phyloP scores from a whole-genome alignment of 2,888 invertebrate genomes.

The Tridacna crocea region DNA sequence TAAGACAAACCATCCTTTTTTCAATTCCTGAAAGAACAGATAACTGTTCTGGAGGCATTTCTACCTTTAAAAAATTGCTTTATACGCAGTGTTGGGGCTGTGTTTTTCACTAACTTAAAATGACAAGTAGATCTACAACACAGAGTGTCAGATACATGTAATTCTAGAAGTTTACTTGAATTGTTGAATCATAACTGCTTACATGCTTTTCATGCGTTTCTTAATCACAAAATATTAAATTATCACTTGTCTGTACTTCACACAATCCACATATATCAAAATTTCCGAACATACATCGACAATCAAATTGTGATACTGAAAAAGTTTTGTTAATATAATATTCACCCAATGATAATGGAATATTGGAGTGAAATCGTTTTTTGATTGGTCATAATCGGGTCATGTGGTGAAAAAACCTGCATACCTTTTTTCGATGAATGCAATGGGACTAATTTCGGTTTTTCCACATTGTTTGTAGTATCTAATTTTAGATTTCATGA shows the following conservation, averaged over 20 bases:
- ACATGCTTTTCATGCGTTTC: neutral
- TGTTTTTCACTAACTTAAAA: neutral
- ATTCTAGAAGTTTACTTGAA: neutral
- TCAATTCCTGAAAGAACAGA: constrained; percentile 7
- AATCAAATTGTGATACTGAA: too few relatives aligned
- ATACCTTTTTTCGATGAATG: too few relatives aligned
- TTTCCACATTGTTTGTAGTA: too few relatives aligned
- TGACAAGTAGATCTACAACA: constrained; percentile 16
- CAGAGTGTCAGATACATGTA: neutral
- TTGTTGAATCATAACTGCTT: constrained; percentile 15
- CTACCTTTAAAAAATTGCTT: constrained; percentile 11
- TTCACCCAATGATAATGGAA: too few relatives aligned
- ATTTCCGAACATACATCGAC: too few relatives aligned
- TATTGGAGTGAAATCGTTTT: too few relatives aligned
- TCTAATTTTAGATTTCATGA: too few relatives aligned
- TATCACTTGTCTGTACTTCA: constrained; percentile 5
- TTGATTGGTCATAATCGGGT: too few relatives aligned
- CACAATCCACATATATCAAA: constrained; percentile 13
- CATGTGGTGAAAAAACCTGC: too few relatives aligned
- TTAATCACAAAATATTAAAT: constrained; percentile 27
- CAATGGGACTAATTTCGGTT: too few relatives aligned
- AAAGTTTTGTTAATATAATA: too few relatives aligned
- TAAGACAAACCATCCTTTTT: constrained; percentile 1
- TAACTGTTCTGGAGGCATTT: constrained; percentile 18
- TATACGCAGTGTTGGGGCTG: constrained; percentile 9